Evolutionary conservation across 2,113 vertebrate species (phyloP), one percentile per base, ranked within the genome.

Genomic region (Phalacrocorax brasilianus): DNA sequence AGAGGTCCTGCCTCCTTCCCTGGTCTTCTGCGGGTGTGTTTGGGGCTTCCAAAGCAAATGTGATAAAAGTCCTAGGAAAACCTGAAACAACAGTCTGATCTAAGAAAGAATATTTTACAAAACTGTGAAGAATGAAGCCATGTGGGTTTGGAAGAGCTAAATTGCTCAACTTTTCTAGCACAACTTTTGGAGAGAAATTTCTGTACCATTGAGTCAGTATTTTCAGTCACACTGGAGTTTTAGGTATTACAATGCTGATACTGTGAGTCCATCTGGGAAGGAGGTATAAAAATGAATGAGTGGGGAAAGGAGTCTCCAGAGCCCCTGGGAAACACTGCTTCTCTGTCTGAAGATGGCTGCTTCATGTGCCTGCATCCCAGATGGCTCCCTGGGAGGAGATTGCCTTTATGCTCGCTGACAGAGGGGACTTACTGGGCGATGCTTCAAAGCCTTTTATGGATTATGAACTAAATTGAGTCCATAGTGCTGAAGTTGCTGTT

Each of bases 391-490:
- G 32, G 38, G 50, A 92, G 49, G 53, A 88, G 53, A 53, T 18
- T 80, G 92, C n/a, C 22, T 73, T 76, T 58, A 47, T 1, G 0
- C 52, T 59, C 73, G 55, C 87, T 74, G 76, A 92, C 83, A 67
- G 66, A 67, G 78, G 80, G 58, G 85, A 87, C 82, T 85, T 62
- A 30, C 83, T 91, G 88, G 88, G 84, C 20, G 4, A 66, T 58
- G 74, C 93, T 95, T 95, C 81, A 93, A 95, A 96, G 81, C 59
- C 50, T 96, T 87, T 65, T 89, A 9, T 92, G 84, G 91, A 93
- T 89, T 93, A 77, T 58, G 55, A 62, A 53, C 66, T 95, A 70
- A 85, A 91, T 93, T 89, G 89, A 85, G 66, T 68, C 70, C 49
- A 8, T 15, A 66, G 63, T 85, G 81, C 79, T 95, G 79, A 93